Conservation (phyloP, 53 echinoderm and acorn worm species). For the Echinarachnius parma region DNA sequence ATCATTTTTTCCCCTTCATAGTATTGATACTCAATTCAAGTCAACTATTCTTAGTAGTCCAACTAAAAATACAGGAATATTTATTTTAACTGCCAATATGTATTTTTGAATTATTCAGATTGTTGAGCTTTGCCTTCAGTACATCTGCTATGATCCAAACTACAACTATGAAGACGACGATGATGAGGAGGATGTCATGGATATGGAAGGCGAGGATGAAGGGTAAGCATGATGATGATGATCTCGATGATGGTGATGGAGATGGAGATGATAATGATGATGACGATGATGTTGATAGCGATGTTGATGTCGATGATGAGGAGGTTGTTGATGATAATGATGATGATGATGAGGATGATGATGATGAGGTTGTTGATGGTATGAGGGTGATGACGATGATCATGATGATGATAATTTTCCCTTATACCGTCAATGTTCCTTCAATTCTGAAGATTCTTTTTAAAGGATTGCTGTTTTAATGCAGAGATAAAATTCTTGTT, state of each 20-base stretch:
- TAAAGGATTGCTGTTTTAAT: too few relatives aligned
- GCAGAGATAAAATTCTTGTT: too few relatives aligned
- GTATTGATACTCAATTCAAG: background rate
- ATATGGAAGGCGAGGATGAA: slow-evolving; percentile 92
- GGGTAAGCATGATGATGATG: slow-evolving; percentile 77
- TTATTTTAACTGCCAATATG: background rate
- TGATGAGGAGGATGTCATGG: slow-evolving; percentile 95
- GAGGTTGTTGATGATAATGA: slow-evolving; percentile 68
- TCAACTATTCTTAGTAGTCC: too few relatives aligned
- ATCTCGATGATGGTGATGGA: too few relatives aligned
- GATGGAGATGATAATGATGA: slow-evolving; percentile 86
- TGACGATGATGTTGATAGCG: slow-evolving; percentile 88
- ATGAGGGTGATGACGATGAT: too few relatives aligned
- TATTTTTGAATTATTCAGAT: background rate
- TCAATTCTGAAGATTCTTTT: too few relatives aligned
- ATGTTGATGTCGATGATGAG: slow-evolving; percentile 85
- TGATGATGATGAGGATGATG: background rate
- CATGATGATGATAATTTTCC: too few relatives aligned
- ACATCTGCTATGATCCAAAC: slow-evolving; percentile 99
- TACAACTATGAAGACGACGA: slow-evolving; percentile 99
- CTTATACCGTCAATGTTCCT: too few relatives aligned
- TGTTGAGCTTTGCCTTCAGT: slow-evolving; percentile 37
- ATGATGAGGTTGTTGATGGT: too few relatives aligned
- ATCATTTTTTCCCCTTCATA: too few relatives aligned
- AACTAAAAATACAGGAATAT: background rate